A percentile compares a stretch with the other conserved stretches of the same genome.
Evolutionary conservation across 2,888 invertebrate species (phyloP).

Genomic region (Coronaproctus castanopsis): DNA sequence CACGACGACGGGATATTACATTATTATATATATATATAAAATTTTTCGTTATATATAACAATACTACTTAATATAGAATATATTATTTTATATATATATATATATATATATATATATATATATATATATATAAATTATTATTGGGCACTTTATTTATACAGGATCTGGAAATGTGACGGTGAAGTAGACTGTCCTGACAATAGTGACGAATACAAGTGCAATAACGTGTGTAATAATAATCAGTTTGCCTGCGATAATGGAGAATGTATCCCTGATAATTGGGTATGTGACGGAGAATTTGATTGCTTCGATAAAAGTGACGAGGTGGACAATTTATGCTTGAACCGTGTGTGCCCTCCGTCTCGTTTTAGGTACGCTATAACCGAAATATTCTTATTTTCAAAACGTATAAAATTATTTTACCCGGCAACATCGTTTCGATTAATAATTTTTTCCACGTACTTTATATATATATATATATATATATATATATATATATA

Average conservation of each 20-base stretch:
- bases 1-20: too few relatives aligned
- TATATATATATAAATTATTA: too few relatives aligned
- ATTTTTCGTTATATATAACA: too few relatives aligned
- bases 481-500: too few relatives aligned
- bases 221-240: slow-evolving; percentile 25
- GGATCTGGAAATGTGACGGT: slow-evolving; percentile 48
- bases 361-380: slow-evolving; percentile 60
- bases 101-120: too few relatives aligned
- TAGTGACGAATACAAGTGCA: slow-evolving; percentile 57
- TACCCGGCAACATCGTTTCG: not conserved
- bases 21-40: too few relatives aligned
- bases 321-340: slow-evolving; percentile 50
- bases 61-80: too few relatives aligned
- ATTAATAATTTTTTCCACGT: too few relatives aligned
- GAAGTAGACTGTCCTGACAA: slow-evolving; percentile 58
- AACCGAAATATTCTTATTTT: not conserved
- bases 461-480: too few relatives aligned
- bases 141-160: too few relatives aligned
- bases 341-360: slow-evolving; percentile 50
- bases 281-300: slow-evolving; percentile 49
- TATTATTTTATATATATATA: too few relatives aligned
- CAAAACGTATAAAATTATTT: not conserved
- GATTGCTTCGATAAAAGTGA: slow-evolving; percentile 75
- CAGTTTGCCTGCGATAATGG: slow-evolving; percentile 30
- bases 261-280: slow-evolving; percentile 68